phyloP scores from a whole-genome alignment of 2,888 invertebrate species.

The Aricia artaxerxes region DNA sequence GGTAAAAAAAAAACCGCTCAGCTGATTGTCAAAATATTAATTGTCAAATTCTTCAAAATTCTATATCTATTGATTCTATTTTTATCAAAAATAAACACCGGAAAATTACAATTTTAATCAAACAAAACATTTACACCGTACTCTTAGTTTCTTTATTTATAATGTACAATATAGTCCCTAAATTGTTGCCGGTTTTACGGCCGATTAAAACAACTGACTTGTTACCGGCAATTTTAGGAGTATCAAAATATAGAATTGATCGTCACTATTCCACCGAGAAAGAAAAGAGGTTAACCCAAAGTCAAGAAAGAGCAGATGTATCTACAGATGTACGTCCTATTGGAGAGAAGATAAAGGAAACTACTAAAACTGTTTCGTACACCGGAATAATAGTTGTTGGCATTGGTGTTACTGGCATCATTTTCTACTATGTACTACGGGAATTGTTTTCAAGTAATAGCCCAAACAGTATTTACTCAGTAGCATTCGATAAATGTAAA shows the following conservation, averaged over 20 bases:
- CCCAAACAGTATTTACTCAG: constrained; percentile 90
- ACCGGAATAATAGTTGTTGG: constrained; percentile 90
- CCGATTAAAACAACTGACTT: constrained; percentile 50
- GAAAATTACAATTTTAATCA: neutral
- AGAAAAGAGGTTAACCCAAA: constrained; percentile 60
- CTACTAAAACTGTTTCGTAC: constrained; percentile 93
- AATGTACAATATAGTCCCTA: constrained; percentile 66
- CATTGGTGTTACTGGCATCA: constrained; percentile 88
- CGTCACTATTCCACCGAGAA: constrained; percentile 59
- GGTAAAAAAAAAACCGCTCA: neutral
- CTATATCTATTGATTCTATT: neutral
- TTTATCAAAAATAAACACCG: constrained; percentile 2
- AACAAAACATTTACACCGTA: constrained; percentile 14
- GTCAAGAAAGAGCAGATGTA: constrained; percentile 65
- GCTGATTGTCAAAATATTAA: constrained; percentile 7
- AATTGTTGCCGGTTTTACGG: constrained; percentile 59
- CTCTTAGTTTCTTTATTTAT: constrained; percentile 32
- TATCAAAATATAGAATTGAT: constrained; percentile 49
- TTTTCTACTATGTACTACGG: constrained; percentile 91
- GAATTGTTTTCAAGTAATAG: constrained; percentile 94
- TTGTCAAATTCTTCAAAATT: neutral
- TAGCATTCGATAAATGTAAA: constrained; percentile 87
- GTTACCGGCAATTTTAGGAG: constrained; percentile 50
- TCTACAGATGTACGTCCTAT: constrained; percentile 83
- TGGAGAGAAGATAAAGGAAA: constrained; percentile 91